These are phyloP conservation scores for Clostera curtula DNA, from an alignment of 2,888 invertebrate species.

Conservation along the genomic window DNA sequence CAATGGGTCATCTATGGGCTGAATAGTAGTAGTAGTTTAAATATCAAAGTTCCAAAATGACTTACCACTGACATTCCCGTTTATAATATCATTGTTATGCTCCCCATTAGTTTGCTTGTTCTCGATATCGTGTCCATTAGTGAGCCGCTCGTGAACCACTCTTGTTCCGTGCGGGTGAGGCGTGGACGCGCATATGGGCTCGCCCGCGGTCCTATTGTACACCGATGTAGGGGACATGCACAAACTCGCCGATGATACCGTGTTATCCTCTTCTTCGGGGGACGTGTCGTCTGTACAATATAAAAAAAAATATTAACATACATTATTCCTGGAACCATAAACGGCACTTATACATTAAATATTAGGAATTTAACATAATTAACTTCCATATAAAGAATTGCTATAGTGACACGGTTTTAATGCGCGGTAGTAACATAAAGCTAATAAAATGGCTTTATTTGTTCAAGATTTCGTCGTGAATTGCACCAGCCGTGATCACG, in stretches of 20 bases:
- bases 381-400: too few relatives aligned
- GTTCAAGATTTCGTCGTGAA: too few relatives aligned
- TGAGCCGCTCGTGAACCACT: too few relatives aligned
- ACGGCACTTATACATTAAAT: too few relatives aligned
- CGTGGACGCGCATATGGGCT: slow-evolving; percentile 37
- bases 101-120: slow-evolving; percentile 25
- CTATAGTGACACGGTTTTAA: too few relatives aligned
- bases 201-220: slow-evolving; percentile 28
- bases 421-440: too few relatives aligned
- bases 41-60: too few relatives aligned
- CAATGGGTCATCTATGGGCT: too few relatives aligned
- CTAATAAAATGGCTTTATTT: too few relatives aligned
- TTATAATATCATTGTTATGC: slow-evolving; percentile 38
- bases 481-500: too few relatives aligned
- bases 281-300: slow-evolving; percentile 43
- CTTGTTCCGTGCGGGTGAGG: slow-evolving; percentile 22
- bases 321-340: background rate
- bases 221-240: slow-evolving; percentile 50
- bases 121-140: slow-evolving; percentile 42
- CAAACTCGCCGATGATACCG: slow-evolving; percentile 58
- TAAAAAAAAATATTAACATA: background rate
- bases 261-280: slow-evolving; percentile 48
- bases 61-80: slow-evolving; percentile 53
- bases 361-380: too few relatives aligned
- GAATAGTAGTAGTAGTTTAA: too few relatives aligned